Evolutionary conservation across 2,797 vertebrate species (phyloP).

Genomic region (Neosilurus mollespiculum): DNA sequence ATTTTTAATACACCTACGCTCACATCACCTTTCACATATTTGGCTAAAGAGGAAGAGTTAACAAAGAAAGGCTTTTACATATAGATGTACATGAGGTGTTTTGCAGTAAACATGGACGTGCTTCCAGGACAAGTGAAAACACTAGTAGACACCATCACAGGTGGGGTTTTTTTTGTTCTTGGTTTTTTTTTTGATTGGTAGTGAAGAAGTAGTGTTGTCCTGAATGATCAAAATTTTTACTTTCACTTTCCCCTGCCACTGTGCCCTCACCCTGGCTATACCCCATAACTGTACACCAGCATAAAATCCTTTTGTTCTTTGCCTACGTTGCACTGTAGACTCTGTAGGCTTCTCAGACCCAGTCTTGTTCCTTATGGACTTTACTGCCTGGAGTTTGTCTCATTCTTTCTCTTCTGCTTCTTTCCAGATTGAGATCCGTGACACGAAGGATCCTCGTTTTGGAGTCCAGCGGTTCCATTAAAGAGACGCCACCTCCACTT

Average conservation of each 20-base stretch:
- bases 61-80: background rate
- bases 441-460: conserved; percentile 64
- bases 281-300: conserved; percentile 7
- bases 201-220: conserved; percentile 1
- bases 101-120: background rate
- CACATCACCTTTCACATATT: background rate
- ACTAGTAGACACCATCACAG: background rate
- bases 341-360: conserved; percentile 18
- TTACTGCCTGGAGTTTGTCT: conserved; percentile 22
- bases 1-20: background rate
- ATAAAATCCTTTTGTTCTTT: conserved; percentile 19
- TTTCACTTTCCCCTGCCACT: conserved; percentile 8
- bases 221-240: conserved; percentile 9
- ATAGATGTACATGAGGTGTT: background rate
- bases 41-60: background rate
- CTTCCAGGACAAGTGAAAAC: background rate
- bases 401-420: conserved; percentile 44
- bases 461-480: conserved; percentile 67
- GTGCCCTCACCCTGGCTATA: conserved; percentile 21
- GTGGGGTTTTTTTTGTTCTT: background rate
- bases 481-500: conserved; percentile 46
- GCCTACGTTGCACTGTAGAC: background rate
- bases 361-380: background rate
- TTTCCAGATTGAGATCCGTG: conserved; percentile 70
- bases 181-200: background rate